These are phyloP conservation scores for Lysiphlebus fabarum DNA, from an alignment of 1,140 invertebrate species.

Conservation along the genomic window DNA sequence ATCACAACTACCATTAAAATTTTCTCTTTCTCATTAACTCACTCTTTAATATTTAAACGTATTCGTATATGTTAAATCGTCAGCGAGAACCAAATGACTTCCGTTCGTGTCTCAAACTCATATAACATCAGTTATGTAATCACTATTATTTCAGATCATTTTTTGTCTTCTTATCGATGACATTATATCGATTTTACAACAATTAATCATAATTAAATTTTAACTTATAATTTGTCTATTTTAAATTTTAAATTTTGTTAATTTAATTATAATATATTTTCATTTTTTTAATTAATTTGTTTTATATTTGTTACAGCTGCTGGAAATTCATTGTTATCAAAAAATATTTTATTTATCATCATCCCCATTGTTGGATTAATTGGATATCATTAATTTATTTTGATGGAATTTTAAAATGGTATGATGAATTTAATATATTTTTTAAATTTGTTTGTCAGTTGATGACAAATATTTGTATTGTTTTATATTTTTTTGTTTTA, in stretches of 20 bases:
- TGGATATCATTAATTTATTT: too few relatives aligned
- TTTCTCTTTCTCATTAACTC: too few relatives aligned
- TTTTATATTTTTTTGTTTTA: too few relatives aligned
- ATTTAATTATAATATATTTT: neutral
- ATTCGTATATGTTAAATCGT: conserved; percentile 26
- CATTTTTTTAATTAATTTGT: neutral
- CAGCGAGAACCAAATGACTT: conserved; percentile 25
- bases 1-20: neutral
- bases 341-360: too few relatives aligned
- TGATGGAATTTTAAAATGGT: too few relatives aligned
- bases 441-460: too few relatives aligned
- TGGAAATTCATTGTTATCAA: too few relatives aligned
- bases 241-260: conserved; percentile 7
- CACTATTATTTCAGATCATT: neutral
- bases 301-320: neutral
- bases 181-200: conserved; percentile 12
- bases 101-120: conserved; percentile 22
- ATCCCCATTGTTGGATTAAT: too few relatives aligned
- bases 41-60: conserved; percentile 20
- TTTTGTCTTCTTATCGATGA: conserved; percentile 14
- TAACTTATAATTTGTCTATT: conserved; percentile 1
- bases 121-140: conserved; percentile 7
- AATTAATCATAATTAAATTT: conserved; percentile 10
- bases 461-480: too few relatives aligned
- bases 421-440: too few relatives aligned